phyloP scores from a whole-genome alignment of 2,888 invertebrate genomes.

The Hylaea fasciaria region DNA sequence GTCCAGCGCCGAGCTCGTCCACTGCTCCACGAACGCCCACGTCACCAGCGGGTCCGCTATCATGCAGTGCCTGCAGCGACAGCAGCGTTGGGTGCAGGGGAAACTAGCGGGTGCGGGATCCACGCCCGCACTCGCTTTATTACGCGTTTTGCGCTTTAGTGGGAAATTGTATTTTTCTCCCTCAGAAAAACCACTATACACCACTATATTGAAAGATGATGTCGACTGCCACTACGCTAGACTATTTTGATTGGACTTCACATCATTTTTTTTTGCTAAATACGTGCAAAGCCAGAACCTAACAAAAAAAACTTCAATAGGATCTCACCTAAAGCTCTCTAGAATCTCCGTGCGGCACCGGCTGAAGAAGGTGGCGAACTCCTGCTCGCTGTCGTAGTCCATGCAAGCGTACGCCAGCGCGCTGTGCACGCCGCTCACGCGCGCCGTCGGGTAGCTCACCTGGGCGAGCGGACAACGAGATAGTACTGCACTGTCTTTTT shows the following conservation, averaged over 20 bases:
- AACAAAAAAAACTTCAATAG: not conserved
- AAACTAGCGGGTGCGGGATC: too few species aligned
- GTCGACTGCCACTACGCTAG: too few species aligned
- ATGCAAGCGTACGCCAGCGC: slow-evolving; percentile 89
- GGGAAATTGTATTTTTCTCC: too few species aligned
- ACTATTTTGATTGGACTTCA: too few species aligned
- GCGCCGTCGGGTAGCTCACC: slow-evolving; percentile 86
- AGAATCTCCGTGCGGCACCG: slow-evolving; percentile 92
- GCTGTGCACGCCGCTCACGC: slow-evolving; percentile 75
- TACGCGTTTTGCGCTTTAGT: too few species aligned
- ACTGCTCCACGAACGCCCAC: slow-evolving; percentile 92
- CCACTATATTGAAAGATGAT: too few species aligned
- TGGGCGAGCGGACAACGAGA: slow-evolving; percentile 41
- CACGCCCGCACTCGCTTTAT: too few species aligned
- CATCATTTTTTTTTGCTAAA: too few species aligned
- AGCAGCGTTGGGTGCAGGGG: too few species aligned
- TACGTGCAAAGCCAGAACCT: too few species aligned
- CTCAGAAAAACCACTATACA: too few species aligned
- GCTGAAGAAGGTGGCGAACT: slow-evolving; percentile 93
- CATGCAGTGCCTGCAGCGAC: slow-evolving; percentile 88
- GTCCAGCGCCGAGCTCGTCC: slow-evolving; percentile 91
- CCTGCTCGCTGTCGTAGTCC: slow-evolving; percentile 96
- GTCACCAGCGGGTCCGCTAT: slow-evolving; percentile 92
- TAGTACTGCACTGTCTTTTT: too few species aligned
- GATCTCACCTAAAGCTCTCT: slow-evolving; percentile 87